These are phyloP conservation scores for Sarcophaga variegata DNA, from an alignment of 2,888 invertebrate genomes.

Conservation along the genomic window DNA sequence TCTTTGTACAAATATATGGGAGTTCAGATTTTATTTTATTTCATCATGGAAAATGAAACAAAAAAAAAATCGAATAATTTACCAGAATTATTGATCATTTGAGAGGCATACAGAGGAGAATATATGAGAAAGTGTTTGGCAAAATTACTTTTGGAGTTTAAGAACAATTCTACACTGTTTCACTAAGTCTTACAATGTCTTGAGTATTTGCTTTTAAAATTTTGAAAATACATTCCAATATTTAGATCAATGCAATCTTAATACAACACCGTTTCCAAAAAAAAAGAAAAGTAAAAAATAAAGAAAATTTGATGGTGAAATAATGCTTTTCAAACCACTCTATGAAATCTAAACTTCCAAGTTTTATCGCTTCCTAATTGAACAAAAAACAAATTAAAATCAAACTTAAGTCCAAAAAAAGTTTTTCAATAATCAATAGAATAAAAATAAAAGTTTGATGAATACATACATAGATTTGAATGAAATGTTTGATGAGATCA, in stretches of 20 bases:
- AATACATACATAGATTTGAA: slow-evolving; percentile 33
- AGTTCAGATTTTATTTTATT: no score
- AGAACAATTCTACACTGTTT: no score
- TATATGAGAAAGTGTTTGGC: no score
- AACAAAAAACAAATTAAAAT: slow-evolving; percentile 29
- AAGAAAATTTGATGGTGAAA: neutral
- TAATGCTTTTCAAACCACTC: slow-evolving; percentile 26
- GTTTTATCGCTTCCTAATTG: slow-evolving; percentile 50
- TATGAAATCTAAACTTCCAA: slow-evolving; percentile 67
- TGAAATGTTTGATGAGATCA: slow-evolving; percentile 33
- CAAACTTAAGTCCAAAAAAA: slow-evolving; percentile 51
- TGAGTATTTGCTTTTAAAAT: no score
- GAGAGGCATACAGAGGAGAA: rapidly evolving
- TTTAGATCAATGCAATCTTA: neutral
- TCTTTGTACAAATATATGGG: no score
- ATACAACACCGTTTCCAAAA: slow-evolving; percentile 49
- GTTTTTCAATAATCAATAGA: slow-evolving; percentile 25
- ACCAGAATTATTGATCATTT: no score
- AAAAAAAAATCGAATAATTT: no score
- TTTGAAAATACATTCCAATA: no score
- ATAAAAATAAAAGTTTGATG: neutral
- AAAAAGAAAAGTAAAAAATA: neutral
- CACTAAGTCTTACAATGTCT: no score
- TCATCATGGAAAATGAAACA: no score
- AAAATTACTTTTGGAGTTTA: no score